Base-by-base conservation (phyloP, 2,888 invertebrate genomes). In the Drosophila flavopinicola region DNA sequence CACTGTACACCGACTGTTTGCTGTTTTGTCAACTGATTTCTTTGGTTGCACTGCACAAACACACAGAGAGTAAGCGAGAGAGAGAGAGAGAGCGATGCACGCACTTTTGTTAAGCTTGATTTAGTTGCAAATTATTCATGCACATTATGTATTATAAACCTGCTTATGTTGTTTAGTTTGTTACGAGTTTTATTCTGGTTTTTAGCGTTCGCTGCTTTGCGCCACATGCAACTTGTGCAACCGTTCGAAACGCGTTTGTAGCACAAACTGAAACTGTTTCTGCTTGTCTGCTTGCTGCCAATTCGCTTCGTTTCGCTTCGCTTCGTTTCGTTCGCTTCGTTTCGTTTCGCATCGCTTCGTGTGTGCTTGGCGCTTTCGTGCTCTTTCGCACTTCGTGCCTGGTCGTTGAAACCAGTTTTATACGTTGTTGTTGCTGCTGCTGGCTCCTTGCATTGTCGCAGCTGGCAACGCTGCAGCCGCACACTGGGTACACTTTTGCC, bases 181-280 rank as follows among this genome's bases (percentile, higher is more conserved):
- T 15, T 24, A 39, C 54, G 66, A 61, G 56, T 54, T 71, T 42
- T 58, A 63, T 61, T 61, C 71, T 67, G 64, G 63, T 67, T 72
- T 60, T 30, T 4, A 15, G 9, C 30, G 39, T 42, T 25, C 27
- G 42, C 10, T 7, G 15, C 17, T 54, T 56, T 66, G 69, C 68
- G 69, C 67, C 75, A 70, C 73, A 58, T 69, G 64, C 79, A 76
- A 76, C 77, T 58, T 47, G 41, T 41, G 69, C 75, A 87, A 87
- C 88, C 88, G 80, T 83, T 77, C 83, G 66, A 85, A 82, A 85
- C 84, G 84, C 88, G 88, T 77, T 88, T 83, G 83, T 77, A 85
- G 78, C 78, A 79, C 83, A 84, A 88, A 89, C 88, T 88, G 89
- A 88, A 84, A 74, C 85, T 79, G 83, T 85, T 85, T 71, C 64